A percentile compares a stretch with the other conserved stretches of the same genome.
phyloP scores from a whole-genome alignment of 2,113 vertebrate species.

The Athene noctua region DNA sequence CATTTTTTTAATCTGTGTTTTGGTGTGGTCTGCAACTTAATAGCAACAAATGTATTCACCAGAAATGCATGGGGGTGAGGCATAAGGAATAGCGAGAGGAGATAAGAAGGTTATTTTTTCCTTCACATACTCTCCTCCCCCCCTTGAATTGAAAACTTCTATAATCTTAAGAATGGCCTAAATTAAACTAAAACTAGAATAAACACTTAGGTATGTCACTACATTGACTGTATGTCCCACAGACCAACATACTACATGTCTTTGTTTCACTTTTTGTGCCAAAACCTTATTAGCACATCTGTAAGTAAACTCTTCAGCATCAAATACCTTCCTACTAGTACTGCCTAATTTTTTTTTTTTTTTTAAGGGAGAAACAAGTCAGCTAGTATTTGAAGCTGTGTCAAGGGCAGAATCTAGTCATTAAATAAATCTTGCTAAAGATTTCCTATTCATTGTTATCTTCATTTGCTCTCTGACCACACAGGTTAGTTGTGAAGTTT shows the following conservation, averaged over 20 bases:
- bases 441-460: background rate
- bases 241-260: background rate
- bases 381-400: fast-evolving
- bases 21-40: background rate
- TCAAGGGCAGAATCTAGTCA: background rate
- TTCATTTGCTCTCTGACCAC: background rate
- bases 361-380: background rate
- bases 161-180: background rate
- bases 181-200: background rate
- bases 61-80: background rate
- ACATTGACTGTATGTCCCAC: background rate
- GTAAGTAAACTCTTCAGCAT: background rate
- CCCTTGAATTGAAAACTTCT: background rate
- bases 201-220: background rate
- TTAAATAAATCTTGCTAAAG: background rate
- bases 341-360: background rate
- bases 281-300: background rate
- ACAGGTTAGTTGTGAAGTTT: background rate
- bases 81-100: background rate
- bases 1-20: background rate
- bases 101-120: background rate
- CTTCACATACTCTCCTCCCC: fast-evolving
- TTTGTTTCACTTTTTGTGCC: background rate
- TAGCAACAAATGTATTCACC: background rate
- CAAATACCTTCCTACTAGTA: background rate